Conservation (phyloP, 2,113 vertebrate species). For the Hippoglossus stenolepis region DNA sequence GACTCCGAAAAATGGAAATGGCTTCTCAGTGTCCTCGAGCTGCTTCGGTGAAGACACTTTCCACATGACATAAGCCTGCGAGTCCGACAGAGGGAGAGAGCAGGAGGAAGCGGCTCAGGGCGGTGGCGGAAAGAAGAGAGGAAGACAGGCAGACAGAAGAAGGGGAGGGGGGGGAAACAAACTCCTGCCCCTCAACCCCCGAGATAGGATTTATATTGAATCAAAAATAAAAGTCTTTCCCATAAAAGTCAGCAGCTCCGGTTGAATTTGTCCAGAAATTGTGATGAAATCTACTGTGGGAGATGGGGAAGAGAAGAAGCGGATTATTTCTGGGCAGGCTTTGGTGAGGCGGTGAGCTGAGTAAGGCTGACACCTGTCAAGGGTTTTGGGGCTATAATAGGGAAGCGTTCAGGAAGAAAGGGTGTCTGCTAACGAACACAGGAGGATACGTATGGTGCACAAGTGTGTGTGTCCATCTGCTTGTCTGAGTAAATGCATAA, state of each 20-base stretch:
- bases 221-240: slow-evolving; percentile 75
- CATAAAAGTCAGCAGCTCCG: slow-evolving; percentile 71
- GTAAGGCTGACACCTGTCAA: slow-evolving; percentile 79
- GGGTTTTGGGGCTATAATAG: slow-evolving; percentile 75
- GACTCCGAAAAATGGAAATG: slow-evolving; percentile 77
- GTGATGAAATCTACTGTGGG: slow-evolving; percentile 76
- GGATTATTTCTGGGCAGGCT: slow-evolving; percentile 76
- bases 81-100: slow-evolving; percentile 54
- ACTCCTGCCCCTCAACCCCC: slow-evolving; percentile 33
- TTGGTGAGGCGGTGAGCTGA: slow-evolving; percentile 75
- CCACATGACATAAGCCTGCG: slow-evolving; percentile 68
- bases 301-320: slow-evolving; percentile 59
- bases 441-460: slow-evolving; percentile 49
- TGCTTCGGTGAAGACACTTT: slow-evolving; percentile 73
- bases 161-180: not conserved
- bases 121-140: slow-evolving; percentile 29
- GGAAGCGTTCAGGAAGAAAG: slow-evolving; percentile 74
- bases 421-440: slow-evolving; percentile 66
- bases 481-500: slow-evolving; percentile 43
- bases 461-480: slow-evolving; percentile 43
- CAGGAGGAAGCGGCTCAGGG: slow-evolving; percentile 38
- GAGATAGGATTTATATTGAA: slow-evolving; percentile 76
- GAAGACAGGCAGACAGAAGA: slow-evolving; percentile 33
- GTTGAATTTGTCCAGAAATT: slow-evolving; percentile 76
- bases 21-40: slow-evolving; percentile 71